Evolutionary conservation across 2,797 vertebrate species (phyloP), one percentile per base, ranked within the genome.

Genomic region (Mus caroli): DNA sequence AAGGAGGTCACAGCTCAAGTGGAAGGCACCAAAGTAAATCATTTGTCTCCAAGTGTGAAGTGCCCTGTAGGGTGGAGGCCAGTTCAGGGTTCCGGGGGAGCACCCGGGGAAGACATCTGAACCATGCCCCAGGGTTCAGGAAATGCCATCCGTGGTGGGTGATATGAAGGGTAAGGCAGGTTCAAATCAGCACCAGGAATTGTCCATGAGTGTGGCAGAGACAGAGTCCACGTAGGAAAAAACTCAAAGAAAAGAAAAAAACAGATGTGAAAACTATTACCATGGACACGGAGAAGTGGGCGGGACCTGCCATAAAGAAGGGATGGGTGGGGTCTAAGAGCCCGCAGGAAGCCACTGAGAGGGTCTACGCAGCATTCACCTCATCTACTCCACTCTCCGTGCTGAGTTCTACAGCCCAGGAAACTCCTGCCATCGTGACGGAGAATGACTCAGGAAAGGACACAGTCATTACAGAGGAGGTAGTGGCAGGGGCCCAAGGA

Each of bases 131-230:
- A 0, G n/a, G 56, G 31, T 3, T 3, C 76, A 75, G 76, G 73
- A 24, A 89, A n/a, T 14, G 11, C 56, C 88, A 71, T 9, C 64
- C 17, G 9, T 37, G 31, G 83, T 0, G 6, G 46, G 40, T 1
- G 31, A 80, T 17, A 22, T 3, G 10, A 73, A n/a, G 6, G 60
- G 54, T 52, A 82, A 54, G 34, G 46, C 77, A 83, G 95, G 56
- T 75, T 73, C 64, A 60, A 84, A 95, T 79, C 28, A 62, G 78
- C 52, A 67, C n/a, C 56, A 24, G 75, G 79, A 89, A 76, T 62
- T 69, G 58, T 37, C 24, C 75, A 28, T 26, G 40, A 64, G 28
- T 56, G 67, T 24, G 26, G 69, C 34, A 60, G 56, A 77, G 34
- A 40, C n/a, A 91, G 50, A 52, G 60, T 43, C 82, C 60, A 26